Conservation (phyloP, 2,888 invertebrate species). For the Leptinotarsa rubiginosa region DNA sequence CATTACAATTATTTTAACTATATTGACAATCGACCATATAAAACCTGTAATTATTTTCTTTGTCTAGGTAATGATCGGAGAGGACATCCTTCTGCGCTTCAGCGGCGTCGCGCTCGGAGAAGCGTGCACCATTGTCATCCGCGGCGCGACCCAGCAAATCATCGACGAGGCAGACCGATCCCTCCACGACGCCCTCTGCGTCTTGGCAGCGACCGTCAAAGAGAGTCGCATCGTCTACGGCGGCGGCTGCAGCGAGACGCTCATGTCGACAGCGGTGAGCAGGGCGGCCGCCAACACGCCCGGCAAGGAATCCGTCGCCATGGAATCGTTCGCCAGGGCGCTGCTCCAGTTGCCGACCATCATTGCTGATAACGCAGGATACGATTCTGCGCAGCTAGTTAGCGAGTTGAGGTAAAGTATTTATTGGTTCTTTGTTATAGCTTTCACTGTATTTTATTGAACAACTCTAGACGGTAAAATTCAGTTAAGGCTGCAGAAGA, state of each 20-base stretch:
- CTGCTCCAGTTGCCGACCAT: constrained; percentile 91
- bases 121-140: constrained; percentile 96
- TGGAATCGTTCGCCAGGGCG: constrained; percentile 94
- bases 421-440: too few species aligned
- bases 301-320: constrained; percentile 97
- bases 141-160: constrained; percentile 98
- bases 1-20: too few species aligned
- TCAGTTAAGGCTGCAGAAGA: too few species aligned
- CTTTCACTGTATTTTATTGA: too few species aligned
- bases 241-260: constrained; percentile 91
- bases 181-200: constrained; percentile 97
- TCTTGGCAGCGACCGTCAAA: constrained; percentile 93
- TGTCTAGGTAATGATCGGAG: constrained; percentile 92
- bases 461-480: too few species aligned
- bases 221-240: constrained; percentile 93
- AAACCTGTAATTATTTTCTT: background rate
- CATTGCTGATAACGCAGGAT: constrained; percentile 98
- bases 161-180: constrained; percentile 99
- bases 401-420: constrained; percentile 74
- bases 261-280: constrained; percentile 95
- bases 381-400: constrained; percentile 94
- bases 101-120: constrained; percentile 94
- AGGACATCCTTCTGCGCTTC: constrained; percentile 94
- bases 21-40: background rate
- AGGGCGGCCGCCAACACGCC: constrained; percentile 87